A percentile compares a stretch with the other conserved stretches of the same genome.
phyloP scores from a whole-genome alignment of 2,888 invertebrate species.

The Cecidostiba fungosa region DNA sequence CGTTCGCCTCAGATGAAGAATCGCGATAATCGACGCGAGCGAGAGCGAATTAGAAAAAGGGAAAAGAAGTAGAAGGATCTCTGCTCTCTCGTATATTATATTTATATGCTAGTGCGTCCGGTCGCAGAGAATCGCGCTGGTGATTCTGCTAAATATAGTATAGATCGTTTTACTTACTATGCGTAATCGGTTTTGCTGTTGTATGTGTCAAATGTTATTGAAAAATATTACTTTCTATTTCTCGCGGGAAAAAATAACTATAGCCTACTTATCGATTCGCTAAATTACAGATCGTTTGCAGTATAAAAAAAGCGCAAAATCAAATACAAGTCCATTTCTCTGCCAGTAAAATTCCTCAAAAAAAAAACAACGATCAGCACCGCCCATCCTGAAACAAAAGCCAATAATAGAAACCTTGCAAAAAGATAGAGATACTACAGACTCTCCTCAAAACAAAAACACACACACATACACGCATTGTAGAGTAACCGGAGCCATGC shows the following conservation, averaged over 20 bases:
- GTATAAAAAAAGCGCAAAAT: background rate
- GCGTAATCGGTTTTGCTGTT: too few species aligned
- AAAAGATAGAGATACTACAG: background rate
- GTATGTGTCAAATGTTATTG: too few species aligned
- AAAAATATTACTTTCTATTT: background rate
- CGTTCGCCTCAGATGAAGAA: constrained; percentile 53
- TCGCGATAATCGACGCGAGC: constrained; percentile 59
- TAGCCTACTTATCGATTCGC: background rate
- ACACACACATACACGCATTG: background rate
- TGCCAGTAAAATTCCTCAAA: too few species aligned
- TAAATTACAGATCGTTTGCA: too few species aligned
- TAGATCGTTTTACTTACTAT: too few species aligned
- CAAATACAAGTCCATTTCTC: background rate
- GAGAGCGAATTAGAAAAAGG: constrained; percentile 67
- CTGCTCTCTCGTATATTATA: too few species aligned
- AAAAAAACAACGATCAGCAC: too few species aligned
- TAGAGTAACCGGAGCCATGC: background rate
- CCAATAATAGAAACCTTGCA: background rate
- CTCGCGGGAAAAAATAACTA: background rate
- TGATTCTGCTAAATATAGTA: too few species aligned
- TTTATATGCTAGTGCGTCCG: too few species aligned
- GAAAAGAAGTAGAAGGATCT: constrained; percentile 60
- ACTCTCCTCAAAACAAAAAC: constrained; percentile 29
- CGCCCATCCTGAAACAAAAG: background rate
- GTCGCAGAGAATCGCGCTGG: too few species aligned